Percentiles rank a stretch among this genome's conserved stretches.
These are phyloP conservation scores for Frieseomelitta varia DNA, from an alignment of 1,140 invertebrate genomes.

Conservation along the genomic window DNA sequence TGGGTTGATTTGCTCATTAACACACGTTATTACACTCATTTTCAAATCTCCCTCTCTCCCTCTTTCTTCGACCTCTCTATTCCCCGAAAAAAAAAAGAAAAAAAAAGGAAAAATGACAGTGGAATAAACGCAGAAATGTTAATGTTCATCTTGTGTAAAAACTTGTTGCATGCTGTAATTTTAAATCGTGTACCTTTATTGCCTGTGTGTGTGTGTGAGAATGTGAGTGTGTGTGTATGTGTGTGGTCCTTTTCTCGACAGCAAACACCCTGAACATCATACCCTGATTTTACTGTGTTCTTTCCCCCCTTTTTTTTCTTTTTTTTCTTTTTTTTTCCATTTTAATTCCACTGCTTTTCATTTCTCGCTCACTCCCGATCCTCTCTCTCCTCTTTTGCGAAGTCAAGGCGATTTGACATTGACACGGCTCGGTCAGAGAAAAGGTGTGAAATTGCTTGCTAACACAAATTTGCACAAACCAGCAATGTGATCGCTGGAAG, in stretches of 20 bases:
- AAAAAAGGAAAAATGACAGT: background rate
- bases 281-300: constrained; percentile 30
- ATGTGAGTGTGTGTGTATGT: background rate
- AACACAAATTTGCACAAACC: constrained; percentile 75
- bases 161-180: constrained; percentile 37
- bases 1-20: constrained; percentile 3
- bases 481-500: constrained; percentile 73
- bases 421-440: constrained; percentile 8
- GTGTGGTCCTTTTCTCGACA: constrained; percentile 23
- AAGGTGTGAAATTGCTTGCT: constrained; percentile 60
- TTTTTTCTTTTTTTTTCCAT: background rate
- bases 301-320: constrained; percentile 13
- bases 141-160: constrained; percentile 11
- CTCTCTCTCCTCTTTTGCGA: background rate
- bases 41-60: too few relatives aligned
- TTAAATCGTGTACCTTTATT: constrained; percentile 41
- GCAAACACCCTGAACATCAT: constrained; percentile 36
- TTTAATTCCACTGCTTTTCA: background rate
- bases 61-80: background rate
- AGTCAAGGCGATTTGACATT: background rate
- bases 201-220: background rate
- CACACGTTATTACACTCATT: background rate
- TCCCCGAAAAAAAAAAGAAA: background rate
- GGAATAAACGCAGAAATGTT: constrained; percentile 35
- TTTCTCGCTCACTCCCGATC: background rate